Evolutionary conservation across 2,113 vertebrate species (phyloP), one percentile per base, ranked within the genome.

Genomic region (Procavia capensis): DNA sequence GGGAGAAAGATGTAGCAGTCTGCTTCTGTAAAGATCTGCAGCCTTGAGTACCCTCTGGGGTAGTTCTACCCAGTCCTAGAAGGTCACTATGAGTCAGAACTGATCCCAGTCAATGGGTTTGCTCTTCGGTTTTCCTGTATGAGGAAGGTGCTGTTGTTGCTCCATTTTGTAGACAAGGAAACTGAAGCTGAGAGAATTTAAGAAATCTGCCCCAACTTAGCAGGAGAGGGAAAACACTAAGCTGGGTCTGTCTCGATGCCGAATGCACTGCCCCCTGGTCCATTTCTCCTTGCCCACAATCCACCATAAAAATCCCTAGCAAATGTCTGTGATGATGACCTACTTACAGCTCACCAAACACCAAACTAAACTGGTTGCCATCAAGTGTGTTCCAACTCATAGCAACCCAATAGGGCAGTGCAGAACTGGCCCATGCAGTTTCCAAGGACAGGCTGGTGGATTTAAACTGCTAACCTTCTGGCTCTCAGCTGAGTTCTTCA

Each of bases 301-400:
- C 83, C 41, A 5, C 5, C 5, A 11, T 79, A 31, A 41, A 76
- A 80, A 63, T n/a, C 82, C 50, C 64, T 84, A 54, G 29, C 68
- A 85, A 75, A 86, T 64, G 43, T 83, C 93, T 14, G 14, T 3
- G 5, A 14, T 29, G n/a, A 34, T 90, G 86, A 86, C 95, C 96
- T 91, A 95, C 80, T 95, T 95, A 76, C 14, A 3, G 85, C 34
- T 84, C 74, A 91, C 10, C 50, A 54, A 54, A 54, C 11, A 54
- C 50, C 50, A 54, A 54, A 54, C 8, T 54, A 54, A 14, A 54
- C 50, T 16, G 11, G 50, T 54, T 54, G 11, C 50, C 11, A 13
- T 54, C 6, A 13, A 54, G 50, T 54, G 11, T 10, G 17, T 54
- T 54, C 11, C 50, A 13, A 54, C 11, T 13, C 50, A 54, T 54